Base-by-base conservation (phyloP, 2,113 vertebrate genomes). In the Holacanthus passer region DNA sequence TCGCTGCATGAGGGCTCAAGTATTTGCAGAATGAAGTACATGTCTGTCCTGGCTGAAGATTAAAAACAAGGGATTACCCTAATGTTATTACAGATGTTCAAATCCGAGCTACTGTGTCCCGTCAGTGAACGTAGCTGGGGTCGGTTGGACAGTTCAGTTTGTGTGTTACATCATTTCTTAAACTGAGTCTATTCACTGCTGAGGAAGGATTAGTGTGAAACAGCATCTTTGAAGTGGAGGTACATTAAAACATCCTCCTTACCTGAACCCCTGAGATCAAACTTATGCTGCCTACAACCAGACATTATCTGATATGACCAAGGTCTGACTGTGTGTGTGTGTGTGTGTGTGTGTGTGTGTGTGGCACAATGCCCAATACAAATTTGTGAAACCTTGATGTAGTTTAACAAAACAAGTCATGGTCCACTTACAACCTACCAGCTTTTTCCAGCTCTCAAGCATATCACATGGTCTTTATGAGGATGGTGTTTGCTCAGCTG, bases 141-240 rank as follows among this genome's bases (percentile, higher is more conserved):
- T n/a, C n/a, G n/a, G 43, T 43, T 50, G 22, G 35, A 62, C 53
- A 27, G 58, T 55, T 58, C 41, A 48, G 45, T 62, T 27, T 45
- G 48, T 69, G 69, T 64, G 73, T 69, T 22, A 75, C 53, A 22
- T 63, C 70, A 78, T 45, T 45, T 82, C 58, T 83, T 66, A 63
- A 37, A 77, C 39, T 83, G 75, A 90, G 82, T 84, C 76, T 77
- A 65, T 77, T 88, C 87, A 7, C 76, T 43, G 27, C 24, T 31
- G 19, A 65, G 5, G 27, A 29, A 39, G 45, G 45, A 76, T 77
- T 48, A 37, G 27, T 39, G 52, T 22, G 22, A 52, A 58, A 32
- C 27, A 24, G 50, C 32, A 31, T 41, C 39, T 24, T 31, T 70
- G 32, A 76, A 32, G 37, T 39, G 41, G 41, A 31, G 64, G 22